phyloP scores from a whole-genome alignment of 2,888 invertebrate species.

The Ectropis crepuscularia region DNA sequence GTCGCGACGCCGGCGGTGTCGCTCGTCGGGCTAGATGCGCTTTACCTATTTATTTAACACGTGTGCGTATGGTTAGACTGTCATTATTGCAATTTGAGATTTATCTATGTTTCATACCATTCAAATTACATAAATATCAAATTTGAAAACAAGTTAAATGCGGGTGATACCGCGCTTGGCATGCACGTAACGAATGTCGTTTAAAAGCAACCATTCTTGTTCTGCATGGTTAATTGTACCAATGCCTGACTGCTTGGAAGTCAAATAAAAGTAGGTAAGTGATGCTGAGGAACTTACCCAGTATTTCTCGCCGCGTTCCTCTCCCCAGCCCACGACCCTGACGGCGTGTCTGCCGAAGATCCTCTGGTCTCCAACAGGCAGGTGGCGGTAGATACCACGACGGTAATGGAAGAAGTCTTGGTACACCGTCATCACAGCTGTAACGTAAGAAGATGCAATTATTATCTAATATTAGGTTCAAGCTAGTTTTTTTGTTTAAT shows the following conservation, averaged over 20 bases:
- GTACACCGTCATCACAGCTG: conserved; percentile 95
- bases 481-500: background rate
- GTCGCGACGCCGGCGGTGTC: no score
- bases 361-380: conserved; percentile 81
- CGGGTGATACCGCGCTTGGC: no score
- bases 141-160: no score
- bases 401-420: conserved; percentile 97
- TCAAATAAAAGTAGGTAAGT: background rate
- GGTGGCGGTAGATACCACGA: conserved; percentile 92
- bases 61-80: no score
- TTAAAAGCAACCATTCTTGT: no score
- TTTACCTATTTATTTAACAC: no score
- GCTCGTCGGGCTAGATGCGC: no score
- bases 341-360: conserved; percentile 94
- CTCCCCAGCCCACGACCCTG: conserved; percentile 96
- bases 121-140: no score
- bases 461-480: background rate
- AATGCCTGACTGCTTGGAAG: background rate
- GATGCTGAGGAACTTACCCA: conserved; percentile 87
- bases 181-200: no score
- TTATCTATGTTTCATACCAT: no score
- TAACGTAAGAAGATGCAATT: conserved; percentile 25
- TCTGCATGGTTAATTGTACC: no score
- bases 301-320: conserved; percentile 88
- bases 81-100: no score